Evolutionary conservation across 2,888 invertebrate species (phyloP).

Genomic region (Cataglyphis albicans): DNA sequence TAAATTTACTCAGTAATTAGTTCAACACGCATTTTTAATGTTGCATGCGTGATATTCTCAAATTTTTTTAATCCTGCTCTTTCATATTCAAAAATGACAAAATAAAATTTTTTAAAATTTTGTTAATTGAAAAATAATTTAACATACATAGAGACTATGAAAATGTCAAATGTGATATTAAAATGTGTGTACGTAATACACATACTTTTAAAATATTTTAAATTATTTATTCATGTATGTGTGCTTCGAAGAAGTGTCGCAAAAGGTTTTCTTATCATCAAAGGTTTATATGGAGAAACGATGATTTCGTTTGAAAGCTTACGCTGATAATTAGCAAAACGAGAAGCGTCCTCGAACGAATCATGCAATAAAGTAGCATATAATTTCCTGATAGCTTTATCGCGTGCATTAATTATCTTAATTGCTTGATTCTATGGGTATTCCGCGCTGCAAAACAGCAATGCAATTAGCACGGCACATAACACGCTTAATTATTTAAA

Average conservation of each 20-base stretch:
- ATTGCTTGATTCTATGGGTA: constrained; percentile 25
- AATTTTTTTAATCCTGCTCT: neutral
- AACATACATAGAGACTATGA: neutral
- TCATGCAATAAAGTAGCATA: neutral
- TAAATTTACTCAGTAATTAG: neutral
- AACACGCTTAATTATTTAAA: constrained; percentile 27
- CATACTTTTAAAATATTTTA: neutral
- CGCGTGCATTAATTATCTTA: constrained; percentile 12
- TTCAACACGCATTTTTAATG: neutral
- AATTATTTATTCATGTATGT: neutral
- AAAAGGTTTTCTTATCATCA: neutral
- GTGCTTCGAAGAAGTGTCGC: neutral
- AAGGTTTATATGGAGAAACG: neutral
- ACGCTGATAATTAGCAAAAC: neutral
- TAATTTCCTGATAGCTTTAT: constrained; percentile 3
- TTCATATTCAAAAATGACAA: neutral
- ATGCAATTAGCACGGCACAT: constrained; percentile 26
- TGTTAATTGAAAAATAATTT: neutral
- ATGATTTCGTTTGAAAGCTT: neutral
- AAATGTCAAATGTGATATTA: neutral
- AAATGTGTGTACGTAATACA: neutral
- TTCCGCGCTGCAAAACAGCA: neutral
- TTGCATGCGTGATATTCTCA: neutral
- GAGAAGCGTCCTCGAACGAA: neutral
- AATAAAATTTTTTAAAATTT: neutral